Evolutionary conservation across 2,113 vertebrate genomes (phyloP).

Genomic region (Chlamydotis undulata): DNA sequence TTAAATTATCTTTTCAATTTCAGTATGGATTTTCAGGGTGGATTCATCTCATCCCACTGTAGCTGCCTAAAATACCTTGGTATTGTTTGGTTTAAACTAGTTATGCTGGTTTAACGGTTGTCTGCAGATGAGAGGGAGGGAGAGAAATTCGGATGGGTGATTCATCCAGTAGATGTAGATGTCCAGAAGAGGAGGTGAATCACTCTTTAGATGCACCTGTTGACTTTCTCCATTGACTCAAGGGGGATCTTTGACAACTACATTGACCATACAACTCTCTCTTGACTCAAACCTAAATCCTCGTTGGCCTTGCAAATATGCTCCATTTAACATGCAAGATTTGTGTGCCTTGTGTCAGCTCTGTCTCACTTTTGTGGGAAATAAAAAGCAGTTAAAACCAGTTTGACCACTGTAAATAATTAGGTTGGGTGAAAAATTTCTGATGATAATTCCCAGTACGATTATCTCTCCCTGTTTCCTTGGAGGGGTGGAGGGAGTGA

Average conservation of each 20-base stretch:
- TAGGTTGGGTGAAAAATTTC: background rate
- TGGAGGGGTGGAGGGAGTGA: too few species aligned
- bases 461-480: too few species aligned
- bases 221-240: background rate
- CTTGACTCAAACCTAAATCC: background rate
- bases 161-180: background rate
- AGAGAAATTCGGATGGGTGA: background rate
- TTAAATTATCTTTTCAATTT: background rate
- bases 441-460: background rate
- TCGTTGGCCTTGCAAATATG: background rate
- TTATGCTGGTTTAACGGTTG: background rate
- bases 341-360: rapidly evolving
- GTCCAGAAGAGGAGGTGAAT: slow-evolving; percentile 3
- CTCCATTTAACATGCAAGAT: background rate
- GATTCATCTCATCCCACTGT: background rate
- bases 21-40: background rate
- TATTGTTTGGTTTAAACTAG: background rate
- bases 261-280: background rate
- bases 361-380: background rate
- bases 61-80: background rate
- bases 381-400: background rate
- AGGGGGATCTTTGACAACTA: background rate
- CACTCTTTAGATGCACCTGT: background rate
- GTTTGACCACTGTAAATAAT: background rate
- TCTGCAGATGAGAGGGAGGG: background rate